A percentile compares a stretch with the other conserved stretches of the same genome.
These are phyloP conservation scores for Machaerirhynchus nigripectus DNA, from an alignment of 2,113 vertebrate genomes.

Conservation along the genomic window DNA sequence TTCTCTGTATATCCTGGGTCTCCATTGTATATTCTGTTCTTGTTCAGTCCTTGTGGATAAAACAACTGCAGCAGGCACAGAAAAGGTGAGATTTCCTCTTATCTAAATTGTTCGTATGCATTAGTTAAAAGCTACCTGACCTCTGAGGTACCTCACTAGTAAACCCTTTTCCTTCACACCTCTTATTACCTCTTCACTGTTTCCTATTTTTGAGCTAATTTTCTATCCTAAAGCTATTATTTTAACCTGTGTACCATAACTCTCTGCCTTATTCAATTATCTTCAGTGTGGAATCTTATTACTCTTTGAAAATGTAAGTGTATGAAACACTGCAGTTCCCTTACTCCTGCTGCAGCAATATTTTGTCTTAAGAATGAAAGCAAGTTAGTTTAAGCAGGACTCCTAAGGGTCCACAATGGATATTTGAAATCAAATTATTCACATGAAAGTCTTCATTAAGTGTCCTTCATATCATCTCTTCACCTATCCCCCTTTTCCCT, in stretches of 20 bases:
- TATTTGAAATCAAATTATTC: conserved; percentile 26
- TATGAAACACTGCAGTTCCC: not conserved
- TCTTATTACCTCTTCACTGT: conserved; percentile 5
- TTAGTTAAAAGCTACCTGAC: conserved; percentile 38
- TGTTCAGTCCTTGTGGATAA: not conserved
- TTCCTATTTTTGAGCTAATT: conserved; percentile 29
- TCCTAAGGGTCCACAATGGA: not conserved
- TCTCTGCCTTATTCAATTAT: conserved; percentile 48
- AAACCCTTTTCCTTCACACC: not conserved
- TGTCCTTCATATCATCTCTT: not conserved
- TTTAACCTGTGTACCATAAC: conserved; percentile 21
- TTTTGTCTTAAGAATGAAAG: not conserved
- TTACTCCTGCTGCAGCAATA: not conserved
- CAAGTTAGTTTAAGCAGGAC: not conserved
- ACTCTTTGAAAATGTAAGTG: not conserved
- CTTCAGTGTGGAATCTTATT: conserved; percentile 39
- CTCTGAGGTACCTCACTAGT: not conserved
- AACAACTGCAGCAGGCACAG: not conserved
- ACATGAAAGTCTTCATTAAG: not conserved
- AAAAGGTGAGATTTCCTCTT: not conserved
- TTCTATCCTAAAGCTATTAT: conserved; percentile 35
- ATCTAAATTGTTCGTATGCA: not conserved
- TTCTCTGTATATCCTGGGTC: not conserved
- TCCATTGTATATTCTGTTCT: not conserved
- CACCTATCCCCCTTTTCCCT: not conserved